Percentiles rank a stretch among this genome's conserved stretches.
Evolutionary conservation across 2,888 invertebrate species (phyloP).

Genomic region (Malacosoma neustria): DNA sequence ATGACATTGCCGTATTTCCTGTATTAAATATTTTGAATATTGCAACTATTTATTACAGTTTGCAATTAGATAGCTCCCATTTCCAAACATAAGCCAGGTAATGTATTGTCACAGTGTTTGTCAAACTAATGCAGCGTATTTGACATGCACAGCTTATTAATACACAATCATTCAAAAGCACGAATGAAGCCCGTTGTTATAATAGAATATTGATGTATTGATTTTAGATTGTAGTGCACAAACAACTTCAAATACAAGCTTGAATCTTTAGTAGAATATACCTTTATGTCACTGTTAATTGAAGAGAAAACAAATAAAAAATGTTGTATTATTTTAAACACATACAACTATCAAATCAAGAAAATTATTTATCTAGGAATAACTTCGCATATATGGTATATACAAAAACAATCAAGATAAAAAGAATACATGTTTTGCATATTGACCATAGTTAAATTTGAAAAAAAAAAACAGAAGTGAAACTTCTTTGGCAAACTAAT

Average conservation of each 20-base stretch:
- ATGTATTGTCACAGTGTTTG: not conserved
- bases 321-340: too few species aligned
- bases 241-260: too few species aligned
- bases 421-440: not conserved
- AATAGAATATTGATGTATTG: too few species aligned
- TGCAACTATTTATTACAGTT: too few species aligned
- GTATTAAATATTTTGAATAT: too few species aligned
- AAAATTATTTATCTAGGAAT: not conserved
- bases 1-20: too few species aligned
- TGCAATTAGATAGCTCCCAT: not conserved
- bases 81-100: not conserved
- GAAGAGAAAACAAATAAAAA: too few species aligned
- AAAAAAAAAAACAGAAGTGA: conserved; percentile 1
- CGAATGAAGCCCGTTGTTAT: not conserved
- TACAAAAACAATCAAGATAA: not conserved
- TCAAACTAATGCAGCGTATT: not conserved
- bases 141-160: not conserved
- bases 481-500: too few species aligned
- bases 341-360: too few species aligned
- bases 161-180: not conserved
- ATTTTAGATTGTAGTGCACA: too few species aligned
- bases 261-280: too few species aligned
- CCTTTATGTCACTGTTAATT: too few species aligned
- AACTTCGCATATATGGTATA: not conserved
- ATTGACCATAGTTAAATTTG: not conserved